These are phyloP conservation scores for Raja brachyura DNA, from an alignment of 2,113 vertebrate species.

Conservation along the genomic window DNA sequence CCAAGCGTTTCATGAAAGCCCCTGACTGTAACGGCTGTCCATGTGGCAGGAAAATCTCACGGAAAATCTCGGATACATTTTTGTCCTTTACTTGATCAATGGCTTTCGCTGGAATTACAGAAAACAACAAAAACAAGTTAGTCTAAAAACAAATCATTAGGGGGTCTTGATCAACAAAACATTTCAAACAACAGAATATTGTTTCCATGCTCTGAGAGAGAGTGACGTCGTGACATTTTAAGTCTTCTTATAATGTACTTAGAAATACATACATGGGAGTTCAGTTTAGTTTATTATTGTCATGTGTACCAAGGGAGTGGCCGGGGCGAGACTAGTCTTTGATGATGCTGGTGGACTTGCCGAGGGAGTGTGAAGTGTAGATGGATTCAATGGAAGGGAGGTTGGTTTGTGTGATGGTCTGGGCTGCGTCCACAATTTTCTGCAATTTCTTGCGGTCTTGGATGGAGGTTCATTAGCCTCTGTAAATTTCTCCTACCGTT, in stretches of 20 bases:
- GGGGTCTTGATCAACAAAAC: neutral
- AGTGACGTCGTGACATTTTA: neutral
- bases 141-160: neutral
- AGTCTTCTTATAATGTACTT: neutral
- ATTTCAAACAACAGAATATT: neutral
- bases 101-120: slow-evolving; percentile 64
- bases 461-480: no score
- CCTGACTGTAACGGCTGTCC: slow-evolving; percentile 70
- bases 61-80: slow-evolving; percentile 69
- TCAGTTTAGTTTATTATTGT: no score
- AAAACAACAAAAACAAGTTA: slow-evolving; percentile 22
- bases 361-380: no score
- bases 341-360: no score
- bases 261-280: neutral
- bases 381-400: no score
- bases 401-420: no score
- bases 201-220: neutral
- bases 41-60: slow-evolving; percentile 67
- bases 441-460: no score
- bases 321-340: no score
- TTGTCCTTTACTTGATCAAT: slow-evolving; percentile 65
- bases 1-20: slow-evolving; percentile 62
- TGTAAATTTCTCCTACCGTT: no score
- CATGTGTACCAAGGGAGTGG: no score
- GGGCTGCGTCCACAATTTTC: no score